These are phyloP conservation scores for Arion vulgaris DNA, from an alignment of 1,140 invertebrate genomes.

Conservation along the genomic window DNA sequence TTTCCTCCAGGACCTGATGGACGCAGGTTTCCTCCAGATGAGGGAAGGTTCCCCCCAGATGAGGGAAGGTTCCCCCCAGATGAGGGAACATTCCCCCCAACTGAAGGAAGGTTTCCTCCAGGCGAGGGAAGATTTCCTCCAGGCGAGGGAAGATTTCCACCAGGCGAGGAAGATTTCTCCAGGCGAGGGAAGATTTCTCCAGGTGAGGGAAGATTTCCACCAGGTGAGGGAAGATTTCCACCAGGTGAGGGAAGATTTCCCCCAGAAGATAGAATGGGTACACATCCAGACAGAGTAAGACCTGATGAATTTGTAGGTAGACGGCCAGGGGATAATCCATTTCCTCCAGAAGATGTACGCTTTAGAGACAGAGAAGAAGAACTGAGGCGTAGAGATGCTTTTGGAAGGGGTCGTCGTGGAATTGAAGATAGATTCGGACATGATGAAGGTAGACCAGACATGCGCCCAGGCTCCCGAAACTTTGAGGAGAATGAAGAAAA, in stretches of 20 bases:
- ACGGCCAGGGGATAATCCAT: conserved; percentile 27
- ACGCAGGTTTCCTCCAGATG: conserved; percentile 26
- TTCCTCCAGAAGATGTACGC: conserved; percentile 15
- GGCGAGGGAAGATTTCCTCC: conserved; percentile 16
- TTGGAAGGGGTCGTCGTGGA: conserved; percentile 15
- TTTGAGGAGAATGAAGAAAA: background rate
- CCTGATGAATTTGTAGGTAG: conserved; percentile 26
- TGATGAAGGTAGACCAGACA: conserved; percentile 12
- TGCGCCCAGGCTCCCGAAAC: background rate
- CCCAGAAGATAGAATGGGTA: conserved; percentile 15
- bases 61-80: conserved; percentile 22
- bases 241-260: conserved; percentile 29
- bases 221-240: conserved; percentile 31
- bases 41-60: conserved; percentile 22
- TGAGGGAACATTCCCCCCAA: conserved; percentile 21
- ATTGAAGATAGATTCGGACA: conserved; percentile 15
- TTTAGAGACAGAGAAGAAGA: conserved; percentile 32
- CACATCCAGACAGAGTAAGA: conserved; percentile 26
- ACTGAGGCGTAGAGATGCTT: conserved; percentile 13
- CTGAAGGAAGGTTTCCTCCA: conserved; percentile 3
- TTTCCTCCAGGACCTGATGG: conserved; percentile 25
- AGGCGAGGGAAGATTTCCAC: conserved; percentile 12
- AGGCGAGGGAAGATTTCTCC: too few relatives aligned
- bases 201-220: too few relatives aligned
- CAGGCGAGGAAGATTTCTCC: conserved; percentile 9